Evolutionary conservation across 2,113 vertebrate species (phyloP).

Genomic region (Phainopepla nitens): DNA sequence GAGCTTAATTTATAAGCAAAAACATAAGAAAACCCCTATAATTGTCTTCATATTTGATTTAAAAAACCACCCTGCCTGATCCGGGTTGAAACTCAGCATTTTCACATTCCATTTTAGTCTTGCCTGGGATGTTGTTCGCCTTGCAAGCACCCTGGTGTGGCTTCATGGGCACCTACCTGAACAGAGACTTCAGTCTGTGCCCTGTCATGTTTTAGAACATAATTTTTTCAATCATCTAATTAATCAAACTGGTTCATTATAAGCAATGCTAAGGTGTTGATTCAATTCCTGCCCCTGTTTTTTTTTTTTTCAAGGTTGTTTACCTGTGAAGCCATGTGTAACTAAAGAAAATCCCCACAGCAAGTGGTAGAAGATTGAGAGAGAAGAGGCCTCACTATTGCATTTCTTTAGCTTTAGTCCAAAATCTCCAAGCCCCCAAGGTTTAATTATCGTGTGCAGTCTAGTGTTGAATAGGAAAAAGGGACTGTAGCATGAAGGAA

Average conservation of each 20-base stretch:
- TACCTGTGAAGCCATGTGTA: conserved; percentile 91
- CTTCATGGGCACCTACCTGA: neutral
- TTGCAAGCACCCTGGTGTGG: neutral
- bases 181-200: neutral
- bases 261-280: conserved; percentile 70
- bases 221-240: conserved; percentile 61
- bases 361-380: conserved; percentile 74
- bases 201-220: conserved; percentile 22
- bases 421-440: conserved; percentile 80
- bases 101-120: neutral
- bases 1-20: neutral
- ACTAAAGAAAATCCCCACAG: conserved; percentile 90
- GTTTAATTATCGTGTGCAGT: conserved; percentile 89
- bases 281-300: conserved; percentile 78
- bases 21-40: neutral
- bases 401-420: conserved; percentile 83
- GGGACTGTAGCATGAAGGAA: conserved; percentile 72
- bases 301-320: conserved; percentile 78
- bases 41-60: neutral
- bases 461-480: conserved; percentile 78
- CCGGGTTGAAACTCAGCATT: neutral
- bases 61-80: neutral
- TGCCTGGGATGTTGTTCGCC: neutral
- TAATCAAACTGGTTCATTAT: conserved; percentile 71
- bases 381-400: conserved; percentile 49